These are phyloP conservation scores for Oligia strigilis DNA, from an alignment of 2,888 invertebrate genomes.

Conservation along the genomic window DNA sequence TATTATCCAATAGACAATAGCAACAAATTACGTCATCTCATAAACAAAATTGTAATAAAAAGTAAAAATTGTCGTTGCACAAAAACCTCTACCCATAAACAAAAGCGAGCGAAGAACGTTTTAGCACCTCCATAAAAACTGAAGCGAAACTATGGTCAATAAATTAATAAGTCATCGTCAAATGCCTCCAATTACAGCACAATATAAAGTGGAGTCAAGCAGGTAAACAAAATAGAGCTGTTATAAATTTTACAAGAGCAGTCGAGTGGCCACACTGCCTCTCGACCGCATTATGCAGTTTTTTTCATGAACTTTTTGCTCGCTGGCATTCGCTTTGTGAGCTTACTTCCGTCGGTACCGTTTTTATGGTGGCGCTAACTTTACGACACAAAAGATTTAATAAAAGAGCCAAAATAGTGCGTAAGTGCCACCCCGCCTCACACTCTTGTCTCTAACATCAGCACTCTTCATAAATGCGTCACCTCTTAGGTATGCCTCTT, in stretches of 20 bases:
- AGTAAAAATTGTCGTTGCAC: slow-evolving; percentile 53
- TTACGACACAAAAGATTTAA: slow-evolving; percentile 82
- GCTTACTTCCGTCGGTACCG: slow-evolving; percentile 87
- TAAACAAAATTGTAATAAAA: slow-evolving; percentile 55
- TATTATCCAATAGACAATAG: slow-evolving; percentile 40
- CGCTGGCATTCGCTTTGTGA: slow-evolving; percentile 88
- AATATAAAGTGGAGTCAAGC: slow-evolving; percentile 86
- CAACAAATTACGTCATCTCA: slow-evolving; percentile 53
- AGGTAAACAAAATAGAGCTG: slow-evolving; percentile 90
- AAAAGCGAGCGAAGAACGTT: slow-evolving; percentile 79
- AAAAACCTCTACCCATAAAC: slow-evolving; percentile 68
- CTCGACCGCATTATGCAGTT: slow-evolving; percentile 87
- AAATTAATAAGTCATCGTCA: slow-evolving; percentile 90
- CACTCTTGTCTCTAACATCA: slow-evolving; percentile 44
- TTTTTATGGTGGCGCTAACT: slow-evolving; percentile 88
- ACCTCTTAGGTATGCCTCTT: slow-evolving; percentile 61
- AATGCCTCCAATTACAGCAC: slow-evolving; percentile 88
- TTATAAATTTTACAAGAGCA: slow-evolving; percentile 90
- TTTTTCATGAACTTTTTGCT: slow-evolving; percentile 86
- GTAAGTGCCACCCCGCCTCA: slow-evolving; percentile 79
- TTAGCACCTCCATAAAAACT: slow-evolving; percentile 89
- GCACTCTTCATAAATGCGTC: slow-evolving; percentile 59
- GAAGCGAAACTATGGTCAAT: slow-evolving; percentile 86
- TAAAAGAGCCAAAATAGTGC: slow-evolving; percentile 69
- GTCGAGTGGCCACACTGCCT: slow-evolving; percentile 81